phyloP scores from a whole-genome alignment of 2,797 vertebrate species.

The Chelmon rostratus region DNA sequence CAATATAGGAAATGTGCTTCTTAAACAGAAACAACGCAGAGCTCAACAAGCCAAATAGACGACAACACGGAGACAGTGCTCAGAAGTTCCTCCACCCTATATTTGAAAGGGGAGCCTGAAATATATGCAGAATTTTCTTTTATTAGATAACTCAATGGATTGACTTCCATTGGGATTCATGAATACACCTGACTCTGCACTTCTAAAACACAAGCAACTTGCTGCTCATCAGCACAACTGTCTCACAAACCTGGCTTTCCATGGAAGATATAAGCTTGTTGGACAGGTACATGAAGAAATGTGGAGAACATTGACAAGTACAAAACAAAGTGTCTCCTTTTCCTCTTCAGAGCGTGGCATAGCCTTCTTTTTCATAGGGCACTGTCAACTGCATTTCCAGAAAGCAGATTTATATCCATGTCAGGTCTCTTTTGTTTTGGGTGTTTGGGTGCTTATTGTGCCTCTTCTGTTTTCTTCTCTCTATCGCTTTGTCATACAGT shows the following conservation, averaged over 20 bases:
- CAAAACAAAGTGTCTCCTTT: constrained; percentile 35
- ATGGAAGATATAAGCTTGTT: constrained; percentile 5
- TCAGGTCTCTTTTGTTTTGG: constrained; percentile 13
- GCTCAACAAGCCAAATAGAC: background rate
- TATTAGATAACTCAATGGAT: constrained; percentile 16
- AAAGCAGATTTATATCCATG: constrained; percentile 24
- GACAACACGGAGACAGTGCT: background rate
- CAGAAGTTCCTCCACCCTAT: background rate
- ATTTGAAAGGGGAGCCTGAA: constrained; percentile 1
- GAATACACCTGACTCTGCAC: constrained; percentile 35
- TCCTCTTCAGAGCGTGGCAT: constrained; percentile 5
- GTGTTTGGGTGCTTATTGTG: constrained; percentile 22
- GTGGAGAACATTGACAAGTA: constrained; percentile 39
- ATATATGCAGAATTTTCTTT: background rate
- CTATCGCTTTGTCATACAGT: background rate
- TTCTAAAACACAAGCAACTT: constrained; percentile 39
- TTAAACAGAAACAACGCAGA: background rate
- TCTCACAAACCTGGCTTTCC: constrained; percentile 18
- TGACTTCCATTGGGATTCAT: constrained; percentile 10
- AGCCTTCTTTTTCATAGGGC: background rate
- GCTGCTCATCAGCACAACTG: constrained; percentile 47
- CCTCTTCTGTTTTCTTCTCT: constrained; percentile 10
- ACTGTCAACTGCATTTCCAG: constrained; percentile 21
- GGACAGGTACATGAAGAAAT: constrained; percentile 40
- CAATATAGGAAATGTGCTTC: background rate